Conservation (phyloP, 2,888 invertebrate species). For the Xanthorhoe designata region DNA sequence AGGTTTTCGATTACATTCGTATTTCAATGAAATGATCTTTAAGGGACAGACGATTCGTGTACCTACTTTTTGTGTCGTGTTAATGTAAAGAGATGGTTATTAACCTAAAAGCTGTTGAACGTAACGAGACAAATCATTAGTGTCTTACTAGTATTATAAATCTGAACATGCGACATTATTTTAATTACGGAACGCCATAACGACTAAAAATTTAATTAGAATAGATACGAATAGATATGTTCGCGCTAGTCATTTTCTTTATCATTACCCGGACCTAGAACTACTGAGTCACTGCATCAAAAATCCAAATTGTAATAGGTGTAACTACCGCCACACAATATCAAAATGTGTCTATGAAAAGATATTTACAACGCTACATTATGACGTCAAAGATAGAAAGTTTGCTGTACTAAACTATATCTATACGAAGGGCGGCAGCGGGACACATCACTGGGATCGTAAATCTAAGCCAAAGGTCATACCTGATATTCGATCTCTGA, state of each 20-base stretch:
- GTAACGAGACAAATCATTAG: no score
- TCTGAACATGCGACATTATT: no score
- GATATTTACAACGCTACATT: neutral
- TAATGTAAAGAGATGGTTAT: neutral
- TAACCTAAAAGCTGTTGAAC: no score
- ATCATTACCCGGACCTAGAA: no score
- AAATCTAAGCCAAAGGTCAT: constrained; percentile 22
- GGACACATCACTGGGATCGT: constrained; percentile 16
- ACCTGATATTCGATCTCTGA: constrained; percentile 20
- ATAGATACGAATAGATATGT: no score
- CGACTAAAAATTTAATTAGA: no score
- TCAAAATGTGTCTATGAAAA: neutral
- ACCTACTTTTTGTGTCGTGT: neutral
- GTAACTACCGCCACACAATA: neutral
- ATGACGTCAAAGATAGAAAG: neutral
- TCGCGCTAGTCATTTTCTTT: no score
- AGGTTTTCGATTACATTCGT: neutral
- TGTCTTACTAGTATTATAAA: no score
- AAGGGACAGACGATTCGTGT: neutral
- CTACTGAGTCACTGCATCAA: no score
- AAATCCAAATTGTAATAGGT: no score
- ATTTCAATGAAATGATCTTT: neutral
- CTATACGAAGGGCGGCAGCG: neutral
- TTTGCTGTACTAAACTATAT: neutral
- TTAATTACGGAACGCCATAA: no score